These are phyloP conservation scores for Perccottus glenii DNA, from an alignment of 2,113 vertebrate species.

Conservation along the genomic window DNA sequence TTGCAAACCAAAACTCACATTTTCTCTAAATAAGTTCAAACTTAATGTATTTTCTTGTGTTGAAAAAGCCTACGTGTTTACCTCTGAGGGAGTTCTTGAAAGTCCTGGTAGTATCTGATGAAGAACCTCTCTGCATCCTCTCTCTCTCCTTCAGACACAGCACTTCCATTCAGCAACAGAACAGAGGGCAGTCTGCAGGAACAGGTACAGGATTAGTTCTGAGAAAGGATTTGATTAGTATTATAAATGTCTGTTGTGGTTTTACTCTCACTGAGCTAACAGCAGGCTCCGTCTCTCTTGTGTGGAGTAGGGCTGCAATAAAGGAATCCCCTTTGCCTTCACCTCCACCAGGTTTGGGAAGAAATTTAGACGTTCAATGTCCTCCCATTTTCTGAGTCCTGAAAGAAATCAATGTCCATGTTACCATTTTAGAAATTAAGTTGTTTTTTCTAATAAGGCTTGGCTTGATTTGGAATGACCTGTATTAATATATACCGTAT, in stretches of 20 bases:
- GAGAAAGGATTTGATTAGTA: background rate
- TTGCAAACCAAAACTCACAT: too few species aligned
- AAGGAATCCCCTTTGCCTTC: constrained; percentile 89
- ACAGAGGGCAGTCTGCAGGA: constrained; percentile 88
- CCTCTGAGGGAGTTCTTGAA: constrained; percentile 89
- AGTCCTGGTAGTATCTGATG: constrained; percentile 90
- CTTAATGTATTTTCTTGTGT: background rate
- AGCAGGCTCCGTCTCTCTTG: constrained; percentile 91
- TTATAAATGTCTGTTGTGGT: background rate
- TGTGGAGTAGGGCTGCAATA: constrained; percentile 89
- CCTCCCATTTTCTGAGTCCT: constrained; percentile 93
- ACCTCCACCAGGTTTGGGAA: constrained; percentile 94
- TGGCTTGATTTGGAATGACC: too few species aligned
- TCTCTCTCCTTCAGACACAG: constrained; percentile 86
- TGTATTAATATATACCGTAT: too few species aligned
- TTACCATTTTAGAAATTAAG: too few species aligned
- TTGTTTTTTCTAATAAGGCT: too few species aligned
- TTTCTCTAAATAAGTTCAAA: too few species aligned
- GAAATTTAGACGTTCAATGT: constrained; percentile 92
- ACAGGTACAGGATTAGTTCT: background rate
- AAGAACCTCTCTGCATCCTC: constrained; percentile 97
- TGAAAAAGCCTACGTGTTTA: constrained; percentile 39
- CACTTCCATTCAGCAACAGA: constrained; percentile 88
- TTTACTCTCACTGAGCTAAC: constrained; percentile 82
- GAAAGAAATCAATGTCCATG: constrained; percentile 10